Percentiles rank a stretch among this genome's conserved stretches.
These are phyloP conservation scores for Leptothorax acervorum DNA, from an alignment of 2,888 invertebrate genomes.

Conservation along the genomic window DNA sequence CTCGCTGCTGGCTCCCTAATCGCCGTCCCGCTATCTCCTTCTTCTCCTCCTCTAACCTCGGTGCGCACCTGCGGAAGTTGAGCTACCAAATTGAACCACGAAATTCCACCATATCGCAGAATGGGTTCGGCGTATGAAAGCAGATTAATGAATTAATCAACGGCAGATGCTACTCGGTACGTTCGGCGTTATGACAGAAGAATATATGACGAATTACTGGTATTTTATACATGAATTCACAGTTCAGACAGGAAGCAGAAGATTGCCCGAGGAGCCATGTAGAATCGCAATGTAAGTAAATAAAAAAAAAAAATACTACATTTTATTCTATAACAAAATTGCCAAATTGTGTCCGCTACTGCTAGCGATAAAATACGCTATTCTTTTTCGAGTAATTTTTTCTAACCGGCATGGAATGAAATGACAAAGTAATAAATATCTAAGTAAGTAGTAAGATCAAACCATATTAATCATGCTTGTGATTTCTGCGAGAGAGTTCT, in stretches of 20 bases:
- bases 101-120: slow-evolving; percentile 11
- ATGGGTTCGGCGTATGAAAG: slow-evolving; percentile 17
- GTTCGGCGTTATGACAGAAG: background rate
- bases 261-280: background rate
- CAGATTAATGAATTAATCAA: slow-evolving; percentile 51
- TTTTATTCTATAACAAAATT: background rate
- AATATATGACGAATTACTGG: slow-evolving; percentile 17
- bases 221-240: background rate
- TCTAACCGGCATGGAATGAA: background rate
- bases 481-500: background rate
- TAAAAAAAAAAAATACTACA: background rate
- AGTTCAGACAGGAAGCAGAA: background rate
- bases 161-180: slow-evolving; percentile 31
- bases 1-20: background rate
- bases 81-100: slow-evolving; percentile 38
- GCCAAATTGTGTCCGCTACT: background rate
- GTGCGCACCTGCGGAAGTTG: slow-evolving; percentile 24
- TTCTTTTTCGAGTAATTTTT: background rate
- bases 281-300: background rate
- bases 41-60: background rate
- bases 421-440: background rate
- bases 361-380: background rate
- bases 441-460: background rate
- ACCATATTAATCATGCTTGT: background rate
- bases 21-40: background rate